Base-by-base conservation (phyloP, 2,797 vertebrate genomes). In the Psittacula derbiana region DNA sequence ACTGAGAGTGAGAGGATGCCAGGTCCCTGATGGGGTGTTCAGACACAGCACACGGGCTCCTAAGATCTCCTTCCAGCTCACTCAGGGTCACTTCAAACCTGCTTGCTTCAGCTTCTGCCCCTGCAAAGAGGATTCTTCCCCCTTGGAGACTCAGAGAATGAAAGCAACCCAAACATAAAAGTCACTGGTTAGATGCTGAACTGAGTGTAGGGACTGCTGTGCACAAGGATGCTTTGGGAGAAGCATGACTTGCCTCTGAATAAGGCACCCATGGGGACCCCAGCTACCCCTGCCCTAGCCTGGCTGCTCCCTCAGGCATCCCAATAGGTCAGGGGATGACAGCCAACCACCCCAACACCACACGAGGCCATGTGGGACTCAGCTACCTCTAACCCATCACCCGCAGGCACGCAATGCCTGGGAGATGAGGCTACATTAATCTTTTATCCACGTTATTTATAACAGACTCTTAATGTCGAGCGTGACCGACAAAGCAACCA, bases 401-500 rank as follows among this genome's bases (percentile, higher is more conserved):
- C 17, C 13, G 40, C 62, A 50, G 50, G n/a, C 41, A 40, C 46
- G 2, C 8, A 7, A 12, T 0, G 7, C 40, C 7, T 4, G 80
- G 44, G 49, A 53, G 24, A 76, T 2, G 30, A 3, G 3, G 5
- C 14, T 1, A 14, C 49, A 3, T 40, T 11, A 3, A 46, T 8
- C 44, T 67, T 76, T 47, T 15, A 81, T 12, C 55, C 6, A 21
- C 1, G 6, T 57, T 38, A 19, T 61, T 80, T 73, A 70, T 21
- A 57, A 33, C 12, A 62, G 40, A 52, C 2, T 64, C 55, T 2
- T 16, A 16, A 19, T 0, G 2, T 8, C 4, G 46, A 79, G 58
- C 4, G 30, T 6, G 85, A 75, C 62, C 91, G 17, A 28, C 40
- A 33, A 60, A 72, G 18, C 46, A 43, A 52, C 13, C 4, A 28